Base-by-base conservation (phyloP, 2,113 vertebrate genomes). In the Tyrannus savana region DNA sequence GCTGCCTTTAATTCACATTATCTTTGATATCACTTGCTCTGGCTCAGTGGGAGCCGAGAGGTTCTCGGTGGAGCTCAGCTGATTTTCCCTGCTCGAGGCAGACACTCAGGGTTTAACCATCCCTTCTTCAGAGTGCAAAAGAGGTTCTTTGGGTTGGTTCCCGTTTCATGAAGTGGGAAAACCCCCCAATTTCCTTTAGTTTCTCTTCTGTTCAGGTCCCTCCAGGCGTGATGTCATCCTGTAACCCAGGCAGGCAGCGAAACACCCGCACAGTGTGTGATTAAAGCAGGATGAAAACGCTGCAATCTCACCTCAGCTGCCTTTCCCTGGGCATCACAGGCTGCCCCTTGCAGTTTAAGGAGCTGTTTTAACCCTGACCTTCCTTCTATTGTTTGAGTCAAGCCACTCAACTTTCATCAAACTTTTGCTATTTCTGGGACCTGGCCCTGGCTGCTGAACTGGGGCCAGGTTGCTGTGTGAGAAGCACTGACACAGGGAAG, bases 301-400 rank as follows among this genome's bases (percentile, higher is more conserved):
- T 59, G 11, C 58, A 76, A 12, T 64, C 73, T 91, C 92, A 87
- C 92, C 89, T 84, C 76, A 79, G 73, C 75, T 92, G 91, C 94
- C 82, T 94, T 93, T 80, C 76, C 90, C 44, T 92, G 25, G 72
- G 6, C 42, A 52, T 92, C 33, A 12, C 18, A 28, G 62, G 47
- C 93, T 67, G 47, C 69, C 59, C 25, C 68, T 37, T 17, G n/a
- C 83, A 47, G 47, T 67, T 85, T 33, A 15, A 91, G 59, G 10
- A 95, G 90, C 89, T 95, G 64, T 96, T 95, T 95, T 90, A 91
- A 71, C 66, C 33, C 58, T 94, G 95, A 96, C 96, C 94, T 97
- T 97, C 96, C 97, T 97, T 52, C 90, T 77, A 96, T 97, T 97
- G 96, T 98, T 96, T 83, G 59, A 71, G 39, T 84, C 87, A 87